phyloP scores from a whole-genome alignment of 2,797 vertebrate species.

The Hyperoplus lanceolatus region DNA sequence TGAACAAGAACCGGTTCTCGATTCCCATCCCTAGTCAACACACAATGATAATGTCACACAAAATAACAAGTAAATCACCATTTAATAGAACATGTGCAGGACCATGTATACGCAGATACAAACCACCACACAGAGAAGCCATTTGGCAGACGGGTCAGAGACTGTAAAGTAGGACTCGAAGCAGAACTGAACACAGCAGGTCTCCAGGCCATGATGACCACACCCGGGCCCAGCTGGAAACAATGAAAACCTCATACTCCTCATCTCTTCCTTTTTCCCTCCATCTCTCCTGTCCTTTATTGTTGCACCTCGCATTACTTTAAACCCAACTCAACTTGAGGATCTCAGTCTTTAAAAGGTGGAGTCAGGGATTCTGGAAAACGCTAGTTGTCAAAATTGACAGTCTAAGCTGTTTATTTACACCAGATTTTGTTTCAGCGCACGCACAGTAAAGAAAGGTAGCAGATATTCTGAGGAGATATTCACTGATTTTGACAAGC shows the following conservation, averaged over 20 bases:
- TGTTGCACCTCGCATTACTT: constrained; percentile 24
- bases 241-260: constrained; percentile 73
- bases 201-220: constrained; percentile 76
- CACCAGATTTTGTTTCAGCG: no score
- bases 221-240: constrained; percentile 86
- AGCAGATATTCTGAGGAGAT: no score
- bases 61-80: constrained; percentile 28
- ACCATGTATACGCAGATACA: constrained; percentile 39
- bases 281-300: constrained; percentile 42
- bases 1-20: no score
- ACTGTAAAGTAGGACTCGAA: constrained; percentile 54
- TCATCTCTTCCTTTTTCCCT: constrained; percentile 58
- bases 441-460: no score
- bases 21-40: no score
- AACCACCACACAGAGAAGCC: constrained; percentile 57
- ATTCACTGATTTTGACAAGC: no score
- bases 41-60: constrained; percentile 24
- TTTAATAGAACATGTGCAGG: constrained; percentile 33
- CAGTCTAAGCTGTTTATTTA: no score
- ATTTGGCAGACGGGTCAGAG: constrained; percentile 72
- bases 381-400: no score
- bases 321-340: constrained; percentile 3
- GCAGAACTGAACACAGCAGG: constrained; percentile 73
- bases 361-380: no score
- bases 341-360: not conserved